Base-by-base conservation (phyloP, 2,888 invertebrate species). In the Spialia ferax region DNA sequence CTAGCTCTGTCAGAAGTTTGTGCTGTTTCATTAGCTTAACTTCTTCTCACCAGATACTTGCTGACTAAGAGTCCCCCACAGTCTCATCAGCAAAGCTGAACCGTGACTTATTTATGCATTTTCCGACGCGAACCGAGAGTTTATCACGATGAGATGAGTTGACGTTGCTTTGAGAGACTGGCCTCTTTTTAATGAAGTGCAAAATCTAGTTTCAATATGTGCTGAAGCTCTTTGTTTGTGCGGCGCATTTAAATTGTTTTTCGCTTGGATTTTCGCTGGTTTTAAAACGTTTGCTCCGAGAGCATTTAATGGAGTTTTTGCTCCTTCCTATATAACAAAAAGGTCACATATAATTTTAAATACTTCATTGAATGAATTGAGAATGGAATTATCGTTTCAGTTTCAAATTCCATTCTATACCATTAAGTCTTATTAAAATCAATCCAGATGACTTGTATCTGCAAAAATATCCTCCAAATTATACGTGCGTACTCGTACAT, bases 121-220 rank as follows among this genome's bases (percentile, higher is more conserved):
- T 26, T 54, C 52, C 26, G 11, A 2, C 1, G n/a, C 1, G n/a
- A 54, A 13, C n/a, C 23, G 7, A 22, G 23, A 23, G 10, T 22
- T 22, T 20, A 48, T 54, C 26, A 20, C 20, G 55, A 55, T 15
- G 29, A 6, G 55, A 55, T 15, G 29, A 6, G 29, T 32, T 32
- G 55, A 55, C 32, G 55, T 50, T 50, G 20, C 45, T n/a, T 48
- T 56, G 56, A 32, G 48, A 26, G 29, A n/a, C 48, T 63, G 63
- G 18, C 65, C 65, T 52, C 52, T 52, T 59, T 65, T 65, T 65
- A 65, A 65, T 59, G 59, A 65, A 65, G 59, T 65, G 59, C 23
- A 52, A 59, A 65, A 59, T 59, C 59, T 57, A 57, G 35, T 64
- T 23, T 45, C 63, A 50, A 57, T 57, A 45, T 15, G 64, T 48